These are phyloP conservation scores for Leptatherina wallacei DNA, from an alignment of 2,797 vertebrate genomes.

Conservation along the genomic window DNA sequence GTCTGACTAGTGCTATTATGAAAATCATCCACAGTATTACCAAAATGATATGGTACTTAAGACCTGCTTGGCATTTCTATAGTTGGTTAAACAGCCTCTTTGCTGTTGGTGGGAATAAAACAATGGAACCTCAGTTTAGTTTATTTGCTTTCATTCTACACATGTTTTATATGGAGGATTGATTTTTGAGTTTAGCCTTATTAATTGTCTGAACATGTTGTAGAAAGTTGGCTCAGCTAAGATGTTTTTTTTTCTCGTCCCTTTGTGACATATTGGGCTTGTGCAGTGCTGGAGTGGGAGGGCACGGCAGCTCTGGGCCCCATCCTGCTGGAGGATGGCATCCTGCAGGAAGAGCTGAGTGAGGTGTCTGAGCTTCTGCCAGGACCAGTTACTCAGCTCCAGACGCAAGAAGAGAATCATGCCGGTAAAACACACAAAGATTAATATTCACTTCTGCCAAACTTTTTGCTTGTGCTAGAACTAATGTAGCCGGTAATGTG, in stretches of 20 bases:
- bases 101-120: no score
- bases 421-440: constrained; percentile 25
- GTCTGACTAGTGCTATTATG: neutral
- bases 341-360: neutral
- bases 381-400: constrained; percentile 1
- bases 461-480: neutral
- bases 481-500: constrained; percentile 6
- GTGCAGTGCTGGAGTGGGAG: constrained; percentile 44
- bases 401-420: neutral
- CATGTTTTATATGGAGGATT: constrained; percentile 33
- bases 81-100: neutral
- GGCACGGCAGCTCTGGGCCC: constrained; percentile 51
- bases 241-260: neutral
- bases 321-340: constrained; percentile 44
- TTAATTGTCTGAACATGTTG: constrained; percentile 45
- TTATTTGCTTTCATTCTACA: constrained; percentile 33
- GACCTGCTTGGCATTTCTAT: neutral
- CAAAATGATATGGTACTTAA: no score
- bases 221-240: constrained; percentile 33
- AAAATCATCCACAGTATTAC: neutral
- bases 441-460: neutral
- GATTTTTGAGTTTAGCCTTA: constrained; percentile 38
- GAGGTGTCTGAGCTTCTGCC: constrained; percentile 1
- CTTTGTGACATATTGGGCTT: neutral
- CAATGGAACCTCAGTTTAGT: constrained; percentile 5